These are phyloP conservation scores for Lycaena phlaeas DNA, from an alignment of 2,888 invertebrate species.

Conservation along the genomic window DNA sequence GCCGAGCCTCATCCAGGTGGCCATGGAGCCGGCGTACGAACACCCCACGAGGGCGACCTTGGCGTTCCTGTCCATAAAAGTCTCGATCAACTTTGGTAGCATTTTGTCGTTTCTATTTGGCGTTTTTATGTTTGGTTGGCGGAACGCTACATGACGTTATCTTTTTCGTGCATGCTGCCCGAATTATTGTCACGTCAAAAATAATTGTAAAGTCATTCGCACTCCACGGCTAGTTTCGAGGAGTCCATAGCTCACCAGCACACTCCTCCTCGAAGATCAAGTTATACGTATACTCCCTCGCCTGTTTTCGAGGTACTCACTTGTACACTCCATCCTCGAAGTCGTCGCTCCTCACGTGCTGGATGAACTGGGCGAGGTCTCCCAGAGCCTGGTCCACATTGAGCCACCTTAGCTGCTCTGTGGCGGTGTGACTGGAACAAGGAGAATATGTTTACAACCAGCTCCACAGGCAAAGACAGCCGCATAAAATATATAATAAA, in stretches of 20 bases:
- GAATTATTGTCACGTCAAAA: too few relatives aligned
- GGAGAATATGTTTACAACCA: background rate
- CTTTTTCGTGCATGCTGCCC: too few relatives aligned
- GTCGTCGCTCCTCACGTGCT: slow-evolving; percentile 50
- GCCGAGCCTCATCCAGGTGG: slow-evolving; percentile 71
- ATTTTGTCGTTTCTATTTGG: too few relatives aligned
- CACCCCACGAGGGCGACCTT: slow-evolving; percentile 71
- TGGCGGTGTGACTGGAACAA: slow-evolving; percentile 54
- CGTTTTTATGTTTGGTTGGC: too few relatives aligned
- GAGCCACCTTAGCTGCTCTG: slow-evolving; percentile 69
- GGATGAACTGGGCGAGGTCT: slow-evolving; percentile 77
- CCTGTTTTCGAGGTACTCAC: slow-evolving; percentile 22
- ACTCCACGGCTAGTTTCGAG: background rate
- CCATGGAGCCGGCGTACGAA: slow-evolving; percentile 74
- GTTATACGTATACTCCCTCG: too few relatives aligned
- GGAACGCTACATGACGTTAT: too few relatives aligned
- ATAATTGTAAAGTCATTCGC: background rate
- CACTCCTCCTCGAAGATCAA: background rate
- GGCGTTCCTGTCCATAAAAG: slow-evolving; percentile 28
- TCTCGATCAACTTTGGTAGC: too few relatives aligned
- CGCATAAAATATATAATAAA: background rate
- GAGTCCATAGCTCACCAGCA: too few relatives aligned
- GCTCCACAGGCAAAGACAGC: background rate
- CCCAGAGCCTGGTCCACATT: slow-evolving; percentile 76
- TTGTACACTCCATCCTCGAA: slow-evolving; percentile 42